A percentile compares a stretch with the other conserved stretches of the same genome.
These are phyloP conservation scores for Lathamus discolor DNA, from an alignment of 2,113 vertebrate species.

Conservation along the genomic window DNA sequence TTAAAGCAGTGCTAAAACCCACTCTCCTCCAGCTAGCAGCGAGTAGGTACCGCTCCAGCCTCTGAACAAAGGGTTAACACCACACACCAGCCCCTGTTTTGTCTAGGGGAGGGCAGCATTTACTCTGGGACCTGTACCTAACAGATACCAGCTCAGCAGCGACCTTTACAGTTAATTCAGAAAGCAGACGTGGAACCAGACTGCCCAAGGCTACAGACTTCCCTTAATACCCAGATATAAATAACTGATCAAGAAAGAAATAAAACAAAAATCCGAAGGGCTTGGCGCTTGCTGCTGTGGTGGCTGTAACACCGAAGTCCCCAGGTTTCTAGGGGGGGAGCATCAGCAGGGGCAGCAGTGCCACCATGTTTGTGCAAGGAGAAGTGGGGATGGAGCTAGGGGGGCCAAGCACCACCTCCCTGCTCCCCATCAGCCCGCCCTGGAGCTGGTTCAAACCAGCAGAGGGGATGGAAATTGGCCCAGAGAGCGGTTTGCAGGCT, in stretches of 20 bases:
- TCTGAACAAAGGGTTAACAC: neutral
- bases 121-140: neutral
- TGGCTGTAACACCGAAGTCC: accelerated
- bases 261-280: neutral
- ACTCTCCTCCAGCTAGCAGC: neutral
- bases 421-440: neutral
- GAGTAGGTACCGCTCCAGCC: neutral
- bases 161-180: neutral
- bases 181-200: constrained; percentile 20
- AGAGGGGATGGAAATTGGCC: neutral
- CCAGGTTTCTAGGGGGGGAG: neutral
- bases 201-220: neutral
- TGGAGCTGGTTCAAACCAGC: neutral
- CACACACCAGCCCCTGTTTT: neutral
- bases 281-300: neutral
- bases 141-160: neutral
- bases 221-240: neutral
- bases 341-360: neutral
- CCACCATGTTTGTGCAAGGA: neutral
- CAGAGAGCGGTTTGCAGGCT: neutral
- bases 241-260: neutral
- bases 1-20: neutral
- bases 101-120: neutral
- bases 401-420: neutral
- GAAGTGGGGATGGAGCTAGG: neutral